Conservation (phyloP, 2,797 vertebrate species). For the Danio albolineatus region DNA sequence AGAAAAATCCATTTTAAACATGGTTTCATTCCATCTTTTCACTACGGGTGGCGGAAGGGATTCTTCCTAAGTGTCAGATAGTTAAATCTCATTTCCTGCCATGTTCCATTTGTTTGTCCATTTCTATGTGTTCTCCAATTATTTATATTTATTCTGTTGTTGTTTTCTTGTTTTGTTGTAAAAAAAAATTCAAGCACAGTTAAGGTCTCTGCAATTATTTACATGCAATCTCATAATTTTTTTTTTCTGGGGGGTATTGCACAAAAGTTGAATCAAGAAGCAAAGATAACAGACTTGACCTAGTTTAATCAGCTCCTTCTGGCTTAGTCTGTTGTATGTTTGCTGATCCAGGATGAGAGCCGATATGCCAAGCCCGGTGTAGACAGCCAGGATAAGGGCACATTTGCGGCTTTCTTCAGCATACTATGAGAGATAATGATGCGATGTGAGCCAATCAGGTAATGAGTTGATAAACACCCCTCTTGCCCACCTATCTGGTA, state of each 20-base stretch:
- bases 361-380: too few species aligned
- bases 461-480: too few species aligned
- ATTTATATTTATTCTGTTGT: slow-evolving; percentile 31
- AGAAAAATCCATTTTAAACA: slow-evolving; percentile 10
- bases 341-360: too few species aligned
- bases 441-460: too few species aligned
- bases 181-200: slow-evolving; percentile 27
- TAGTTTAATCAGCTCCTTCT: too few species aligned
- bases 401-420: too few species aligned
- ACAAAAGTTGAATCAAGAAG: too few species aligned
- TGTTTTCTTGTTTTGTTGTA: background rate
- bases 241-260: background rate
- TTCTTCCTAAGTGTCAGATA: slow-evolving; percentile 29
- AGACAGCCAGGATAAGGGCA: too few species aligned
- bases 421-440: too few species aligned
- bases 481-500: too few species aligned
- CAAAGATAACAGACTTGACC: too few species aligned
- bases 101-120: slow-evolving; percentile 40
- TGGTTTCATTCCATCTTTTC: slow-evolving; percentile 27
- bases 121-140: slow-evolving; percentile 6
- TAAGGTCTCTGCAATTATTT: slow-evolving; percentile 43
- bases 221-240: slow-evolving; percentile 16
- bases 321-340: too few species aligned
- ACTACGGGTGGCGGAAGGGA: background rate
- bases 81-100: slow-evolving; percentile 56